These are phyloP conservation scores for Ceyx erithaca DNA, from an alignment of 2,797 vertebrate genomes.

Conservation along the genomic window DNA sequence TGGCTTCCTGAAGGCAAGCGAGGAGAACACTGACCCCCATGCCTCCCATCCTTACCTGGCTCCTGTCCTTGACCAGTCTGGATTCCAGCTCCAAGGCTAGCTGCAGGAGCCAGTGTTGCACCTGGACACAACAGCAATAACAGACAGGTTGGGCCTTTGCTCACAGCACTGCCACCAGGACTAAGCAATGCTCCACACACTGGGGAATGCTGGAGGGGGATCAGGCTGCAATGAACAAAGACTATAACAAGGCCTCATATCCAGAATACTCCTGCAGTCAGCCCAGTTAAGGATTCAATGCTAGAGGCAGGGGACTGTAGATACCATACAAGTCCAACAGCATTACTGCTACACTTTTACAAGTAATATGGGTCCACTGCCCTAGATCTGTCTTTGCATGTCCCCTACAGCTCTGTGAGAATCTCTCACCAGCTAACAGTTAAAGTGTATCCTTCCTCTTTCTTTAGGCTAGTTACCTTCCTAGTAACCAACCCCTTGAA, in stretches of 20 bases:
- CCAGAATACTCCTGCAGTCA: neutral
- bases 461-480: neutral
- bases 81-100: conserved; percentile 94
- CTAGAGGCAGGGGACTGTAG: neutral
- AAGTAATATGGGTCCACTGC: neutral
- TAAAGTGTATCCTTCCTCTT: neutral
- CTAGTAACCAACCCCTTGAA: neutral
- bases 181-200: neutral
- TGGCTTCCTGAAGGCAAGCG: neutral
- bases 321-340: neutral
- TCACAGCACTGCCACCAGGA: neutral
- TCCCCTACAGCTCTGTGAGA: neutral
- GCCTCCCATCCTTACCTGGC: conserved; percentile 81
- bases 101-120: conserved; percentile 94
- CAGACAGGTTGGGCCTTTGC: neutral
- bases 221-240: neutral
- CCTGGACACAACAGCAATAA: conserved; percentile 76
- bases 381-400: neutral
- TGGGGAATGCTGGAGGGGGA: neutral
- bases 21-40: accelerated
- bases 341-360: neutral
- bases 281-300: neutral
- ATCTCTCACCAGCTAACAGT: neutral
- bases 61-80: conserved; percentile 90
- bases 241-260: accelerated